phyloP scores from a whole-genome alignment of 2,888 invertebrate species.

The Eudasyphora cyanicolor region DNA sequence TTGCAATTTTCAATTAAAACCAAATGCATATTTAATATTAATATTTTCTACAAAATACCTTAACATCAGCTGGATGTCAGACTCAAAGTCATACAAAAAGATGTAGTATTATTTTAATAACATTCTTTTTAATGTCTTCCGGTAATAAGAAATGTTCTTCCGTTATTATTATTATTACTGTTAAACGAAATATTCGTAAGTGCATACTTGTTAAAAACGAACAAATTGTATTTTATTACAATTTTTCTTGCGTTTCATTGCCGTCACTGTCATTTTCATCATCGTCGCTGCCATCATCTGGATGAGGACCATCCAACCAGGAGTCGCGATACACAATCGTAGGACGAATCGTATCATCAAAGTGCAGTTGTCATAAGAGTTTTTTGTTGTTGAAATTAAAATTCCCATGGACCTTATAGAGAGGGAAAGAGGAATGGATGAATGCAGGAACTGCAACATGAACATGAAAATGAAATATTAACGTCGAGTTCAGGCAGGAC shows the following conservation, averaged over 20 bases:
- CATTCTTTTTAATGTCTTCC: conserved; percentile 13
- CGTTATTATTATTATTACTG: conserved; percentile 42
- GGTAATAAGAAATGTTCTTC: conserved; percentile 36
- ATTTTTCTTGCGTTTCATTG: conserved; percentile 12
- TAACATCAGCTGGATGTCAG: too few relatives aligned
- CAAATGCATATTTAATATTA: not conserved
- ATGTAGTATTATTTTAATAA: conserved; percentile 19
- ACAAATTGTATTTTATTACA: conserved; percentile 62
- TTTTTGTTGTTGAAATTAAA: conserved; percentile 57
- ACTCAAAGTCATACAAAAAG: too few relatives aligned
- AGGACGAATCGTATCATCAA: not conserved
- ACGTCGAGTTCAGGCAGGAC: conserved; percentile 11
- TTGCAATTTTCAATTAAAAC: not conserved
- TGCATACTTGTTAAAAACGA: conserved; percentile 40
- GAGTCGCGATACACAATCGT: not conserved
- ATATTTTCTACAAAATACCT: not conserved
- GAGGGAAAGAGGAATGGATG: conserved; percentile 7
- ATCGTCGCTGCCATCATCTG: conserved; percentile 1
- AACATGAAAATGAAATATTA: conserved; percentile 39
- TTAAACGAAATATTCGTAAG: conserved; percentile 36
- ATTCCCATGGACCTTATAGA: conserved; percentile 18
- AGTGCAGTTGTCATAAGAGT: conserved; percentile 57
- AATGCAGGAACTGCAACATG: not conserved
- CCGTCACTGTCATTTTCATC: not conserved
- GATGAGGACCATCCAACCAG: not conserved